Evolutionary conservation across 2,888 invertebrate species (phyloP).

Genomic region (Rhagonycha fulva): DNA sequence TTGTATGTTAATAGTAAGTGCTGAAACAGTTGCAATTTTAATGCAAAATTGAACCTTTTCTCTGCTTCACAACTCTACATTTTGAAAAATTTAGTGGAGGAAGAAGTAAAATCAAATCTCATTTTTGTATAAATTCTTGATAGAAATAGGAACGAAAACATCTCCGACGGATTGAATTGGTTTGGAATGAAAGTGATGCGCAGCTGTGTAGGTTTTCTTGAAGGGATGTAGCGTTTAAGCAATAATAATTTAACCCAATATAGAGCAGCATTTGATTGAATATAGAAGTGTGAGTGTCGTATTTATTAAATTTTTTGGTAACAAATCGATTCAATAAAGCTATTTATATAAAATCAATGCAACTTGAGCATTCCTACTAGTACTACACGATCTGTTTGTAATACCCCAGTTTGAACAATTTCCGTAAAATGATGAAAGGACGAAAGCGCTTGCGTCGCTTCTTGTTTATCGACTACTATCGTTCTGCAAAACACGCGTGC

Average conservation of each 20-base stretch:
- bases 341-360: conserved; percentile 13
- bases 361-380: conserved; percentile 1
- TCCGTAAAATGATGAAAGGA: conserved; percentile 3
- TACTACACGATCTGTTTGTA: not conserved
- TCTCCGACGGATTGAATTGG: not conserved
- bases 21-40: too few species aligned
- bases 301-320: not conserved
- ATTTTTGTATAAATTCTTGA: not conserved
- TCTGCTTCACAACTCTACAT: not conserved
- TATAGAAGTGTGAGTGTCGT: not conserved
- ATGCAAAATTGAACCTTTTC: not conserved
- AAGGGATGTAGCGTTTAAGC: not conserved
- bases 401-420: conserved; percentile 6
- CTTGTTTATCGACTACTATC: conserved; percentile 35
- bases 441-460: conserved; percentile 26
- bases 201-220: not conserved
- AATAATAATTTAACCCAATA: not conserved
- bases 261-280: not conserved
- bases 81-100: not conserved
- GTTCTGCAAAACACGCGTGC: conserved; percentile 25
- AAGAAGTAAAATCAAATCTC: not conserved
- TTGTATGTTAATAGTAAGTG: too few species aligned
- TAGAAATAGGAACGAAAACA: not conserved
- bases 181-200: not conserved
- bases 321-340: conserved; percentile 6